Evolutionary conservation across 2,113 vertebrate species (phyloP).

Genomic region (Mormoops blainvillei): DNA sequence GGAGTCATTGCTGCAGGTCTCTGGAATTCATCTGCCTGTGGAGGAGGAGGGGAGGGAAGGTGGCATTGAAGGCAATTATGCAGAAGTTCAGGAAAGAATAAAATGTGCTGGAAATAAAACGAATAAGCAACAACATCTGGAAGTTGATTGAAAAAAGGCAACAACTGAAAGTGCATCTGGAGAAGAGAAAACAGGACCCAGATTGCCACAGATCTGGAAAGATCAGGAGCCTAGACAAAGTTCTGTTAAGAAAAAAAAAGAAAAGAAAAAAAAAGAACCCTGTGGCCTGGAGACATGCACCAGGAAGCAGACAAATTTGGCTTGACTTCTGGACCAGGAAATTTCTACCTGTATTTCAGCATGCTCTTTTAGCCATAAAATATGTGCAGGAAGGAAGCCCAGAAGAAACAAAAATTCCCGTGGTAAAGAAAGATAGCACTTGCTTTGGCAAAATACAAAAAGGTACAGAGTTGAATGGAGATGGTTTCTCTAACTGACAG

Average conservation of each 20-base stretch:
- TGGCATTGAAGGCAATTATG: conserved; percentile 39
- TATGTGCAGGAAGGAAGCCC: background rate
- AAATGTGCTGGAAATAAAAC: conserved; percentile 64
- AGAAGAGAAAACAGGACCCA: conserved; percentile 67
- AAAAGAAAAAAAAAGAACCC: conserved; percentile 5
- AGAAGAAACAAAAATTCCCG: background rate
- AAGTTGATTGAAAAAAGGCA: conserved; percentile 72
- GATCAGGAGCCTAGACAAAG: conserved; percentile 60
- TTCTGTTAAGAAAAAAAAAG: background rate
- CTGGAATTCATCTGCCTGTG: conserved; percentile 51
- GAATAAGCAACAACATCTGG: conserved; percentile 76
- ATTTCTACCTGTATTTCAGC: conserved; percentile 22
- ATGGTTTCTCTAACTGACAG: background rate
- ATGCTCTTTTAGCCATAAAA: background rate
- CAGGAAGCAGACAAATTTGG: background rate
- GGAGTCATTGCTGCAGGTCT: conserved; percentile 69
- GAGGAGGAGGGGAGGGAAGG: background rate
- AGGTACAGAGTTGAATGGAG: background rate
- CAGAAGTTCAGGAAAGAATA: conserved; percentile 70
- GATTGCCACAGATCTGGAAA: conserved; percentile 59
- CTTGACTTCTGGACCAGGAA: conserved; percentile 43
- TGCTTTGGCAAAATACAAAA: background rate
- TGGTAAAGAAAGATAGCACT: conserved; percentile 22
- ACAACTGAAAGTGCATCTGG: conserved; percentile 65
- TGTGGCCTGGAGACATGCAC: background rate